These are phyloP conservation scores for Siphamia tubifer DNA, from an alignment of 2,113 vertebrate genomes.

Conservation along the genomic window DNA sequence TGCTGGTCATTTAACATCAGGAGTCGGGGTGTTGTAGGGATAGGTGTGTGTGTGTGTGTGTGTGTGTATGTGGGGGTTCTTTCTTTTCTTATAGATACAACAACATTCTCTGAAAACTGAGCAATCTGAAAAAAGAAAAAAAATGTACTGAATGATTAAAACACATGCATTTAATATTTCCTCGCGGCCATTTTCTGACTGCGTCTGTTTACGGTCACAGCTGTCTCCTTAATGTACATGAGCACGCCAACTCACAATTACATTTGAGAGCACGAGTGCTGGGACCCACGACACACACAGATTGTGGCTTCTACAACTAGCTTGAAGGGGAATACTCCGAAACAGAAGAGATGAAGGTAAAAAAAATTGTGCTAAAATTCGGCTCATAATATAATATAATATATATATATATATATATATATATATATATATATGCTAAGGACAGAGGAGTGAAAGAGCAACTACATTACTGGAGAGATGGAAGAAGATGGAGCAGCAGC, in stretches of 20 bases:
- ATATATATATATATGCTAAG: not conserved
- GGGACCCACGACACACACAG: not conserved
- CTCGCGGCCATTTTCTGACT: not conserved
- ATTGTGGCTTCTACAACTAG: not conserved
- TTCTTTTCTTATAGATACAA: not conserved
- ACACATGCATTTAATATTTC: not conserved
- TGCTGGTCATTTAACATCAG: not conserved
- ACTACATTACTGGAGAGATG: not conserved
- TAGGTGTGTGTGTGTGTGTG: not conserved
- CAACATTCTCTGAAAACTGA: not conserved
- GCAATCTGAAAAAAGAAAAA: not conserved
- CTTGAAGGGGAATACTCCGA: not conserved
- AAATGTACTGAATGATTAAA: not conserved
- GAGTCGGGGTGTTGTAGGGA: slow-evolving; percentile 2
- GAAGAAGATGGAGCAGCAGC: not conserved
- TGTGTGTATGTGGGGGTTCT: not conserved
- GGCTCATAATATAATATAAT: too few species aligned
- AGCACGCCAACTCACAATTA: not conserved
- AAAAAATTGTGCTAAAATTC: too few species aligned
- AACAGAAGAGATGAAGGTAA: slow-evolving; percentile 4
- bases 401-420: not conserved
- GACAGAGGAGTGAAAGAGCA: not conserved
- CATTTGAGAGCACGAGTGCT: not conserved
- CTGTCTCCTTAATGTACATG: not conserved
- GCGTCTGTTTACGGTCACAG: slow-evolving; percentile 4